Conservation (phyloP, 2,113 vertebrate genomes). For the Psettodes erumei region DNA sequence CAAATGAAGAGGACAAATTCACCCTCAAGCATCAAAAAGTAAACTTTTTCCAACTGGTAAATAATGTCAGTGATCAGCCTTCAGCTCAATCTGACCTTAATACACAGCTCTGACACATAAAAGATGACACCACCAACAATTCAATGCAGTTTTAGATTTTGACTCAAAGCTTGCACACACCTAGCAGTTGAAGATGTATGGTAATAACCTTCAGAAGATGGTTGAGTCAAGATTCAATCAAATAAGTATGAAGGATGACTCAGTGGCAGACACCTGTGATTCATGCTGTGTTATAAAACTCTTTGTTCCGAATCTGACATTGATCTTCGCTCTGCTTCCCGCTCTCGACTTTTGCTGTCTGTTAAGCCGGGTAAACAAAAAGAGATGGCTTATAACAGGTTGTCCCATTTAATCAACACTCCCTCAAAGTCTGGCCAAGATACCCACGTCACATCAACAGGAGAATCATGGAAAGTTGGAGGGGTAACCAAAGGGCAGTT, state of each 20-base stretch:
- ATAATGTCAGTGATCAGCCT: constrained; percentile 9
- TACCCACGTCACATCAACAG: constrained; percentile 26
- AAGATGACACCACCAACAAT: constrained; percentile 20
- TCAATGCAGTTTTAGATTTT: constrained; percentile 28
- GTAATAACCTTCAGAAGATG: constrained; percentile 58
- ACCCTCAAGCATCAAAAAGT: constrained; percentile 9
- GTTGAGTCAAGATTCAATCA: constrained; percentile 56
- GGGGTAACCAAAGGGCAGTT: background rate
- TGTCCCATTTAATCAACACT: constrained; percentile 55
- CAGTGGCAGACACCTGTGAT: constrained; percentile 38
- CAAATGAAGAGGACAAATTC: constrained; percentile 15
- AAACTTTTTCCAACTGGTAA: constrained; percentile 14
- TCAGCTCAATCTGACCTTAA: constrained; percentile 22
- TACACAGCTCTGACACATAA: constrained; percentile 26
- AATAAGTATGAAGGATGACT: constrained; percentile 50
- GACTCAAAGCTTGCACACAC: background rate
- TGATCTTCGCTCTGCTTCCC: constrained; percentile 47
- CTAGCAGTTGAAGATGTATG: constrained; percentile 3
- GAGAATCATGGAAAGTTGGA: constrained; percentile 21
- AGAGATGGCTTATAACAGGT: constrained; percentile 55
- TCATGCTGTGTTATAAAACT: constrained; percentile 44
- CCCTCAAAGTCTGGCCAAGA: constrained; percentile 23
- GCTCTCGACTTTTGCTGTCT: constrained; percentile 10
- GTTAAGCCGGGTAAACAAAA: constrained; percentile 58
- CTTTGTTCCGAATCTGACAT: constrained; percentile 52